Conservation (phyloP, 2,113 vertebrate species). For the Macquaria ambigua region DNA sequence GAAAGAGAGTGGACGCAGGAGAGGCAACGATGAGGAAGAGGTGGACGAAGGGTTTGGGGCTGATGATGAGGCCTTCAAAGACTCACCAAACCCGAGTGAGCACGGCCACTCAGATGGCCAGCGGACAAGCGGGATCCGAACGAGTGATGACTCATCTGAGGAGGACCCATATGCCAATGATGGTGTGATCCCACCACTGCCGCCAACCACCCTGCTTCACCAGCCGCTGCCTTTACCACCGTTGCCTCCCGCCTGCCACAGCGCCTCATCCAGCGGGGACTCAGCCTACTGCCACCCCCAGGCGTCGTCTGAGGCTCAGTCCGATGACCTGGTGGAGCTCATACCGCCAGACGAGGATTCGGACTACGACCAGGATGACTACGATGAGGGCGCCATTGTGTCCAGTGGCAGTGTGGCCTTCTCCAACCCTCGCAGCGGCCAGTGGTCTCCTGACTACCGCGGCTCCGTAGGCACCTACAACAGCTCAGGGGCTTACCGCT, state of each 20-base stretch:
- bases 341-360: conserved; percentile 93
- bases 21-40: conserved; percentile 91
- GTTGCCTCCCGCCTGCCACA: conserved; percentile 77
- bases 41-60: conserved; percentile 97
- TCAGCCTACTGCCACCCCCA: conserved; percentile 87
- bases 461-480: conserved; percentile 94
- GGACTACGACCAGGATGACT: conserved; percentile 93
- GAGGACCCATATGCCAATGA: conserved; percentile 98
- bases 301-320: conserved; percentile 75
- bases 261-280: conserved; percentile 84
- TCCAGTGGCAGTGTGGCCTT: conserved; percentile 92
- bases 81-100: conserved; percentile 97
- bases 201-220: conserved; percentile 59
- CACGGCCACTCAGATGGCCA: conserved; percentile 95
- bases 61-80: conserved; percentile 95
- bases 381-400: conserved; percentile 91
- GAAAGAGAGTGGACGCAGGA: conserved; percentile 57
- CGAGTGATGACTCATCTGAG: conserved; percentile 96
- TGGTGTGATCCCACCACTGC: conserved; percentile 83
- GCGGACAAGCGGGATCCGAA: conserved; percentile 96
- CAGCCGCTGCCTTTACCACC: conserved; percentile 68
- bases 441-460: conserved; percentile 94
- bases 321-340: conserved; percentile 85
- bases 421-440: conserved; percentile 89
- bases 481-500: conserved; percentile 93